These are phyloP conservation scores for Mystacornis crossleyi DNA, from an alignment of 2,113 vertebrate genomes.

Conservation along the genomic window DNA sequence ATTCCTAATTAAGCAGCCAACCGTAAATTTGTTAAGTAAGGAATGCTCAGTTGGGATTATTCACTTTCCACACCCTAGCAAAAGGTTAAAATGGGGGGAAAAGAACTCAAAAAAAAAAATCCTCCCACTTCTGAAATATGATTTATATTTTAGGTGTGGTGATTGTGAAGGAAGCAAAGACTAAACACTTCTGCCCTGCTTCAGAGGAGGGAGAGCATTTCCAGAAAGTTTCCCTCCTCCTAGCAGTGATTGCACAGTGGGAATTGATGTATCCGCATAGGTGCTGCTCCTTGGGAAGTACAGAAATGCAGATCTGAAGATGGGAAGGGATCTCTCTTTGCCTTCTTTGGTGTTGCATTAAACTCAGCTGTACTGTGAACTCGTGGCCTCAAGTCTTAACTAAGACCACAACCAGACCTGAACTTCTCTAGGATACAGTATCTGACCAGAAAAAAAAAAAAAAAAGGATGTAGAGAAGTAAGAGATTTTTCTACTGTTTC, in stretches of 20 bases:
- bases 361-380: neutral
- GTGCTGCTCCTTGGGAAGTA: neutral
- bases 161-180: neutral
- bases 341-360: neutral
- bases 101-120: neutral
- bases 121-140: neutral
- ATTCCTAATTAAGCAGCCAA: slow-evolving; percentile 63
- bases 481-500: neutral
- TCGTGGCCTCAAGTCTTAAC: neutral
- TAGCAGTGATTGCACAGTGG: neutral
- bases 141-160: neutral
- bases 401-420: neutral
- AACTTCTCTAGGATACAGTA: neutral
- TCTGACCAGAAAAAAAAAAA: neutral
- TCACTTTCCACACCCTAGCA: slow-evolving; percentile 17
- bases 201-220: neutral
- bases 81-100: neutral
- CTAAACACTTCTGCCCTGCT: neutral
- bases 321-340: neutral
- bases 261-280: neutral
- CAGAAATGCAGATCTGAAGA: neutral
- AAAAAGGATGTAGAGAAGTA: neutral
- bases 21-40: slow-evolving; percentile 12
- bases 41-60: slow-evolving; percentile 26
- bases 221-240: neutral